Base-by-base conservation (phyloP, 2,113 vertebrate species). In the Neopipo cinnamomea region DNA sequence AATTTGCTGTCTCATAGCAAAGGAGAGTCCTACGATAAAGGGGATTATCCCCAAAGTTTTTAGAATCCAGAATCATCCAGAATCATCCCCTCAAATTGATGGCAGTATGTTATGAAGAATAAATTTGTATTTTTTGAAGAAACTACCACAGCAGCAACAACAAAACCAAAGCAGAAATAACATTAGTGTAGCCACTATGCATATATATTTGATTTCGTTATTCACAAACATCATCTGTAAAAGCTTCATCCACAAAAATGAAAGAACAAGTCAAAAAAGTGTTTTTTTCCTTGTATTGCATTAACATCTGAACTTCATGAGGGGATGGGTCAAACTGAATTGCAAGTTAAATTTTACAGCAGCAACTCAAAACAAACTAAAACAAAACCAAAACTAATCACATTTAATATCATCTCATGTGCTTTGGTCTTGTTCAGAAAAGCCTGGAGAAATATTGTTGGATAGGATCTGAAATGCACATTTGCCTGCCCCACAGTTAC, bases 211-310 rank as follows among this genome's bases (percentile, higher is more conserved):
- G 49, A 65, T 90, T 78, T 67, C 8, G 37, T 39, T 79, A 14
- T 49, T 52, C 67, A 88, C 25, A 90, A 66, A 47, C 37, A 93
- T 58, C 79, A 85, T 77, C 79, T 83, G 83, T 63, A 85, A 90
- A 93, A 92, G n/a, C 16, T 11, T 83, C 19, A 75, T 56, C 53
- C 25, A 79, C 31, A 85, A 76, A 91, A 91, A 63, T 14, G 23
- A 85, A 85, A 55, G 20, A 82, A 63, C 9, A 13, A 16, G 7
- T 3, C 0, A 30, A 66, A 68, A 46, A 44, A 15, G 11, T 22
- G 3, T 28, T 86, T 47, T 65, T 14, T 37, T 78, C 9, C 23
- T 25, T 11, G 1, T 73, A 35, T 44, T 65, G 22, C 23, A 76
- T 66, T 66, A 86, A 65, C 20, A 49, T 50, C 22, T 73, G 55